These are phyloP conservation scores for Brachionus asplanchnoidis DNA, from an alignment of 1,140 invertebrate genomes.

Conservation along the genomic window DNA sequence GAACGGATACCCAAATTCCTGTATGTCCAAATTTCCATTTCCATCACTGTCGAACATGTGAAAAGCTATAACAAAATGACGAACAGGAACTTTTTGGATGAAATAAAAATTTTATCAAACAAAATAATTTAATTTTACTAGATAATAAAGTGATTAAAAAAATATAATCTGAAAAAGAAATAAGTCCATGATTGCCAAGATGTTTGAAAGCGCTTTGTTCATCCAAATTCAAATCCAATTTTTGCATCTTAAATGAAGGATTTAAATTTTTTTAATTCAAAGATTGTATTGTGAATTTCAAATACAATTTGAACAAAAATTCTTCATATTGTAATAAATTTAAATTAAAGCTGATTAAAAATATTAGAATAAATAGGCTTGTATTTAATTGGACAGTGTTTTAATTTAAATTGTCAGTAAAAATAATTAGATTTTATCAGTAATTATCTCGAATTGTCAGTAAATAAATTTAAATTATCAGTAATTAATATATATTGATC, in stretches of 20 bases:
- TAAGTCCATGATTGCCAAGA: conserved; percentile 63
- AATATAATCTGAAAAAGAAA: conserved; percentile 97
- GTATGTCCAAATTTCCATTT: conserved; percentile 93
- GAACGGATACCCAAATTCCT: too few species aligned
- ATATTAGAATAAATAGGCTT: too few species aligned
- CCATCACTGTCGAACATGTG: conserved; percentile 98
- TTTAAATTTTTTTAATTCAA: neutral
- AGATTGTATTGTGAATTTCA: too few species aligned
- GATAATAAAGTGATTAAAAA: conserved; percentile 94
- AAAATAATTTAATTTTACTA: conserved; percentile 65
- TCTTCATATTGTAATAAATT: too few species aligned
- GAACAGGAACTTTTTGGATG: conserved; percentile 72
- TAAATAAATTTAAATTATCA: too few species aligned
- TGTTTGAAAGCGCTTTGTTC: conserved; percentile 17
- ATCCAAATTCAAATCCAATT: neutral
- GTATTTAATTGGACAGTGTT: too few species aligned
- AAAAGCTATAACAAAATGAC: conserved; percentile 98
- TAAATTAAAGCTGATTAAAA: too few species aligned
- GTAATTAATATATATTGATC: too few species aligned
- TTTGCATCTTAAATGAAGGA: conserved; percentile 1
- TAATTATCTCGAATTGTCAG: too few species aligned
- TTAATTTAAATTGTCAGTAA: too few species aligned
- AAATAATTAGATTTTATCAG: too few species aligned
- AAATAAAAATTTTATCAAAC: conserved; percentile 48
- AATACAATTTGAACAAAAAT: too few species aligned